These are phyloP conservation scores for Arctocebus calabarensis DNA, from an alignment of 2,797 vertebrate species.

Conservation along the genomic window DNA sequence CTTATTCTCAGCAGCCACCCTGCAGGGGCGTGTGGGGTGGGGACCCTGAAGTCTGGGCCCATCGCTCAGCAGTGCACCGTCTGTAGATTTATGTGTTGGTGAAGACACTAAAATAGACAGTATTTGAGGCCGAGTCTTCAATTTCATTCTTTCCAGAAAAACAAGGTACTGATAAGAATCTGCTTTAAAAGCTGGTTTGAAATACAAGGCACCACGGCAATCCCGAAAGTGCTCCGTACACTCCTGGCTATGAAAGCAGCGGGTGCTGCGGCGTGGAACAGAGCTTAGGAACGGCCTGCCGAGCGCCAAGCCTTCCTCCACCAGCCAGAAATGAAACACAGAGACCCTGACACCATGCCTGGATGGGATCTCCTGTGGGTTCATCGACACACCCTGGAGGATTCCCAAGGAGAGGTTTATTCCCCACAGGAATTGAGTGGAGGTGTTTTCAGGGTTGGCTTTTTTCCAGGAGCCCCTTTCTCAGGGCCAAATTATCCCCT, in stretches of 20 bases:
- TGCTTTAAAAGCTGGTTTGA: background rate
- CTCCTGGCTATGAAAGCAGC: background rate
- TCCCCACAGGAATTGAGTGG: slow-evolving; percentile 42
- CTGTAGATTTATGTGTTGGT: background rate
- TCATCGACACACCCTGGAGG: background rate
- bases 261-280: background rate
- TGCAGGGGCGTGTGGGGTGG: rapidly evolving
- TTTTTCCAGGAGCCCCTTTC: slow-evolving; percentile 17
- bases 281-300: background rate
- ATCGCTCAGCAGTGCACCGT: background rate
- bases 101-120: background rate
- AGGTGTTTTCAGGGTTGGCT: slow-evolving; percentile 3
- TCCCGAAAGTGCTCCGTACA: background rate
- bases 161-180: background rate
- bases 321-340: slow-evolving; percentile 22
- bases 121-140: slow-evolving; percentile 14
- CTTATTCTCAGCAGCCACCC: background rate
- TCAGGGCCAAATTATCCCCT: background rate
- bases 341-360: slow-evolving; percentile 9
- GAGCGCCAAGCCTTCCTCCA: background rate
- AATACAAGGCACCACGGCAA: background rate
- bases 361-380: slow-evolving; percentile 50
- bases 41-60: background rate
- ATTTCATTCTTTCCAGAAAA: slow-evolving; percentile 21
- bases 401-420: slow-evolving; percentile 58